Evolutionary conservation across 2,797 vertebrate species (phyloP), one percentile per base, ranked within the genome.

Genomic region (Manis pentadactyla): DNA sequence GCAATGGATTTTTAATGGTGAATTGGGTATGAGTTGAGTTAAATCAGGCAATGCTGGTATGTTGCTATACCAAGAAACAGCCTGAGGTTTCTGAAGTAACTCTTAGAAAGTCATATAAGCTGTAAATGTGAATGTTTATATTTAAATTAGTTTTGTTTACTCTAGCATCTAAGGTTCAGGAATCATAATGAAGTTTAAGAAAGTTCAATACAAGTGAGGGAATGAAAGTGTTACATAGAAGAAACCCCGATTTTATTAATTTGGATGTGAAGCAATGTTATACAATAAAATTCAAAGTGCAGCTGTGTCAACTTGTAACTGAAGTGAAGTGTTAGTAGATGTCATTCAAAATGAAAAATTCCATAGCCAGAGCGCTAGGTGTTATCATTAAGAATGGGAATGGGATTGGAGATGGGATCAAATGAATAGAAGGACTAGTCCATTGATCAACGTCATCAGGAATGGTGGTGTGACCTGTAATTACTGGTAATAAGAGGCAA

Each of bases 111-210:
- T 81, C 42, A 88, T 59, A 90, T 51, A 23, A 27, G 31, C 14
- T 92, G 0, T 53, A 81, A 91, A 59, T 34, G 7, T 63, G 92
- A 96, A 90, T 64, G 18, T 77, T 66, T 96, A 14, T 42, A 85
- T 73, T 90, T 90, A 55, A 74, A 37, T 87, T 92, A 68, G 31
- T 85, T 94, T 93, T 75, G 6, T 55, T 94, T 69, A 82, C 46
- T 79, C 9, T 53, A 83, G 5, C 69, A 21, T 88, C 42, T 39
- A 63, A 55, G 27, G 19, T 85, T 94, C 61, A 46, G 55, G 14
- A 17, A 31, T 90, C n/a, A 84, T 19, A 74, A 82, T 49, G 37
- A 89, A 84, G 3, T 66, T 79, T 74, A 59, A 96, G 85, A 93
- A 74, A 79, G 55, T 61, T 90, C 21, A 71, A 39, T 74, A 42